phyloP scores from a whole-genome alignment of 2,113 vertebrate genomes.

The Marmota flaviventris region DNA sequence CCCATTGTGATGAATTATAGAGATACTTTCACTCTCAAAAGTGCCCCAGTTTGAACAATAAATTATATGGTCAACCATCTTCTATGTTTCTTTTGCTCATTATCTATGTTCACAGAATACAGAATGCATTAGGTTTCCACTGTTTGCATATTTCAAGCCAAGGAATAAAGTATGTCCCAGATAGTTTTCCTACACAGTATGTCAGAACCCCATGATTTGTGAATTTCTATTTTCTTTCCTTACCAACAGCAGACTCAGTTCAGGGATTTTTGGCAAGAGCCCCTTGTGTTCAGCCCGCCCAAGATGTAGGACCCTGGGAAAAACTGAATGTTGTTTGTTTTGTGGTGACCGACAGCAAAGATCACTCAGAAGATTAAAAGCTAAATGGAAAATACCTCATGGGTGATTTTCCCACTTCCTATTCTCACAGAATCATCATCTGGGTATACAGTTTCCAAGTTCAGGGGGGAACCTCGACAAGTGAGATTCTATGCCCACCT shows the following conservation, averaged over 20 bases:
- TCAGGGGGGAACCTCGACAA: not conserved
- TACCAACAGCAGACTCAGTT: not conserved
- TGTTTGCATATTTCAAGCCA: constrained; percentile 49
- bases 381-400: constrained; percentile 64
- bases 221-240: constrained; percentile 62
- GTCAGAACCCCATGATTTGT: constrained; percentile 23
- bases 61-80: not conserved
- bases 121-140: not conserved
- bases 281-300: constrained; percentile 41
- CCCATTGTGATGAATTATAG: constrained; percentile 36
- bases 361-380: constrained; percentile 59
- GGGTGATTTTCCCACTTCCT: constrained; percentile 74
- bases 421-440: constrained; percentile 68
- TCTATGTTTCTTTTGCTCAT: constrained; percentile 39
- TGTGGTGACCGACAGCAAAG: not conserved
- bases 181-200: not conserved
- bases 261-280: not conserved
- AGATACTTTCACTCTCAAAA: constrained; percentile 16
- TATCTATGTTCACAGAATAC: constrained; percentile 32
- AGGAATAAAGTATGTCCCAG: not conserved
- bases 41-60: not conserved
- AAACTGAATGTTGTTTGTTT: constrained; percentile 66
- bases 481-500: not conserved
- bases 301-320: constrained; percentile 62
- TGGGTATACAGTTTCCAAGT: constrained; percentile 31